Base-by-base conservation (phyloP, 2,888 invertebrate species). In the Antitype chi region DNA sequence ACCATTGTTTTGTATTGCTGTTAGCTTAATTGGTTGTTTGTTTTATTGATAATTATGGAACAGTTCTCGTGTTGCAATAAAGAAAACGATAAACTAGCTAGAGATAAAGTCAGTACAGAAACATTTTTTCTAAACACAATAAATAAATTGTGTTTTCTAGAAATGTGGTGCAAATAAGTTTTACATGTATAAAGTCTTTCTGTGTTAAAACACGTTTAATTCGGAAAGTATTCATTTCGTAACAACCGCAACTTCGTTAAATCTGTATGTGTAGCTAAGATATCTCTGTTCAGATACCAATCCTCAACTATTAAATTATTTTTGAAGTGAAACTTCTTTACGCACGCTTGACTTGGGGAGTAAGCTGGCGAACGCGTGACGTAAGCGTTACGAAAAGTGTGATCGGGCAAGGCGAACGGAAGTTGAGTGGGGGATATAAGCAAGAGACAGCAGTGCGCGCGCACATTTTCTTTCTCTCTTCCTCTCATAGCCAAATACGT, bases 1-100 rank as follows among this genome's bases (percentile, higher is more conserved):
- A 49, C 49, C 8, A 81, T 78, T 81, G 53, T 67, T 70, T 43
- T 43, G 28, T 62, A 32, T 68, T 63, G n/a, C 38, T 53, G 60
- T 63, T 64, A 49, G 66, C 2, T 38, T 28, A 20, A 67, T 52
- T 57, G 13, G 20, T 63, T 47, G 52, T 63, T 74, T 32, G 20
- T 52, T 74, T 55, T n/a, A 13, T n/a, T 52, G 52, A 57, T 77
- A 47, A 28, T 32, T 57, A 43, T 23, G 17, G 7, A 49, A 52
- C 7, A 15, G 1, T 62, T n/a, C 1, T 47, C 13, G 13, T 43
- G 17, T 79, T 60, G 60, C 8, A 4, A 25, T 25, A 23, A 47
- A n/a, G 4, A 3, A 6, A 20, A 23, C 3, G 0, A 28, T n/a
- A 55, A 23, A 28, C 9, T 32, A 7, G 2, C 9, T n/a, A 8